Percentiles rank a stretch among this genome's conserved stretches.
These are phyloP conservation scores for Hypsopygia costalis DNA, from an alignment of 2,888 invertebrate genomes.

Conservation along the genomic window DNA sequence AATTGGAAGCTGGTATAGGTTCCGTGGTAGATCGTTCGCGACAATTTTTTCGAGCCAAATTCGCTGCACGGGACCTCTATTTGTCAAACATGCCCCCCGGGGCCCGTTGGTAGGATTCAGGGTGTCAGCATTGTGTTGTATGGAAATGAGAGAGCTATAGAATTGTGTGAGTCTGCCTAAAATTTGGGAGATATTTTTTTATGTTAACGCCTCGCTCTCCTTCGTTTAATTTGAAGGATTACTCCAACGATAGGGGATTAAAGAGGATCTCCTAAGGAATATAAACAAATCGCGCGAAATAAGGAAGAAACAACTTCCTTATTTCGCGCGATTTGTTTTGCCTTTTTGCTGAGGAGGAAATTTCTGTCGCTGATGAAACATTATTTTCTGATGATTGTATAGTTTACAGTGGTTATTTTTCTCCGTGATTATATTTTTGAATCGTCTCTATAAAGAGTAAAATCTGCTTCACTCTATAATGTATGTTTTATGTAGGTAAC, in stretches of 20 bases:
- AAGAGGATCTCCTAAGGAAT: slow-evolving; percentile 7
- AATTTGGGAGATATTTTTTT: slow-evolving; percentile 33
- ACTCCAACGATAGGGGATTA: slow-evolving; percentile 14
- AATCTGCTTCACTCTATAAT: no score
- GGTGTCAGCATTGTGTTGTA: slow-evolving; percentile 33
- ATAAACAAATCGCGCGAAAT: slow-evolving; percentile 7
- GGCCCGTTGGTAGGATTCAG: slow-evolving; percentile 30
- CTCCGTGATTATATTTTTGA: no score
- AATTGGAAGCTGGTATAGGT: slow-evolving; percentile 42
- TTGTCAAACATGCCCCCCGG: slow-evolving; percentile 60
- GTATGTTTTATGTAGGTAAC: no score
- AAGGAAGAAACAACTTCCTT: no score
- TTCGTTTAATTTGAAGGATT: slow-evolving; percentile 43
- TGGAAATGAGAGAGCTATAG: slow-evolving; percentile 34
- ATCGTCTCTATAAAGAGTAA: no score
- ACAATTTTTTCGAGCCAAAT: slow-evolving; percentile 65
- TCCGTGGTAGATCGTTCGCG: slow-evolving; percentile 46
- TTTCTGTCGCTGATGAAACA: no score
- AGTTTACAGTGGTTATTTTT: no score
- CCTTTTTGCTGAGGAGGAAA: no score
- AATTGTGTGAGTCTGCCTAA: slow-evolving; percentile 30
- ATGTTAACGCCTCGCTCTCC: slow-evolving; percentile 26
- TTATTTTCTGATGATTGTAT: neutral
- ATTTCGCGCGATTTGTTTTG: no score
- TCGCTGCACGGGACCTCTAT: slow-evolving; percentile 67